These are phyloP conservation scores for Drosophila sturtevanti DNA, from an alignment of 1,140 invertebrate species.

Conservation along the genomic window DNA sequence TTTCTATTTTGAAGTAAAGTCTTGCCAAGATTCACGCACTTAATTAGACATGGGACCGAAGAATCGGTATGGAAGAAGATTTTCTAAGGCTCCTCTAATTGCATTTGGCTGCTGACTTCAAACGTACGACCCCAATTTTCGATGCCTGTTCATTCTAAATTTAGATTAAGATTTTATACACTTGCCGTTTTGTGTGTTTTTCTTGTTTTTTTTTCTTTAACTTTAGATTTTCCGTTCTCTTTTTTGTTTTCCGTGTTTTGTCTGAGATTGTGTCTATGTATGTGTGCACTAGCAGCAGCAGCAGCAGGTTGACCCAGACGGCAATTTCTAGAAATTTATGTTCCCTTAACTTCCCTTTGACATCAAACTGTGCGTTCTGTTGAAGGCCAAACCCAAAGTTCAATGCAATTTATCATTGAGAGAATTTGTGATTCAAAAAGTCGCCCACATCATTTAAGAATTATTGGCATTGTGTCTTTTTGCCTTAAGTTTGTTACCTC, in stretches of 20 bases:
- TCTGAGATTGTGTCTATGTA: background rate
- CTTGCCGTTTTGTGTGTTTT: conserved; percentile 21
- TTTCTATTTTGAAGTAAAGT: conserved; percentile 62
- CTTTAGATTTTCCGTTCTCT: conserved; percentile 7
- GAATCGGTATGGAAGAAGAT: conserved; percentile 33
- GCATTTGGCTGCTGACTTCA: conserved; percentile 52
- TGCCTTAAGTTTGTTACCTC: background rate
- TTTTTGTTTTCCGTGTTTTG: conserved; percentile 18
- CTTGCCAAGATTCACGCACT: conserved; percentile 73
- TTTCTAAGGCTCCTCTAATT: conserved; percentile 56
- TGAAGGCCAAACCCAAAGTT: conserved; percentile 70
- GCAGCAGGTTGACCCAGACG: conserved; percentile 57
- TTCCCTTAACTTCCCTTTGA: conserved; percentile 36
- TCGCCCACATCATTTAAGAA: conserved; percentile 49
- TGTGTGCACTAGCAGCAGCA: conserved; percentile 30
- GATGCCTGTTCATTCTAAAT: conserved; percentile 45
- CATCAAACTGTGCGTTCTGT: conserved; percentile 42
- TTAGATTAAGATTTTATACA: conserved; percentile 29
- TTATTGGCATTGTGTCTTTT: conserved; percentile 24
- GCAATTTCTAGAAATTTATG: conserved; percentile 58
- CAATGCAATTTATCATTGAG: conserved; percentile 65
- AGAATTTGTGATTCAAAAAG: conserved; percentile 35
- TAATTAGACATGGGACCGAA: conserved; percentile 66
- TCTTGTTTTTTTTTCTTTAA: conserved; percentile 9
- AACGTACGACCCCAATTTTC: conserved; percentile 52